Evolutionary conservation across 2,113 vertebrate species (phyloP).

Genomic region (Esox niger): DNA sequence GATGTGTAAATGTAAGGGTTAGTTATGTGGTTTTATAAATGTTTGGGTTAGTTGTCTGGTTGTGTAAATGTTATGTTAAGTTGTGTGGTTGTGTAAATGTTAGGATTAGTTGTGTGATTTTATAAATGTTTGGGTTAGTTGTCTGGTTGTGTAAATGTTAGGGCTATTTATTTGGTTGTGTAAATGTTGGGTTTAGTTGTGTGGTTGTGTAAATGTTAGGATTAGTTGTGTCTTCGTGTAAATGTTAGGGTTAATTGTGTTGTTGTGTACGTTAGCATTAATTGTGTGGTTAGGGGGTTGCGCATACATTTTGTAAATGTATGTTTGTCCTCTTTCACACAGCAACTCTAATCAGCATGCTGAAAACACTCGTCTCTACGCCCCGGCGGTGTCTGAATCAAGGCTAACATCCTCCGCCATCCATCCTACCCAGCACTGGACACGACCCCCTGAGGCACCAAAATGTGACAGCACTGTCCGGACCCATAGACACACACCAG

Average conservation of each 20-base stretch:
- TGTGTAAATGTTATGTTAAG: conserved; percentile 12
- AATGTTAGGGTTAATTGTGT: no score
- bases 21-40: neutral
- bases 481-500: no score
- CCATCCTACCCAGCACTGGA: conserved; percentile 5
- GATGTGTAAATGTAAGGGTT: no score
- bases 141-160: neutral
- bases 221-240: no score
- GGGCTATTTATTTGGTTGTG: no score
- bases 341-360: conserved; percentile 28
- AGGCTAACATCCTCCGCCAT: conserved; percentile 6
- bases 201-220: neutral
- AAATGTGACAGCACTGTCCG: no score
- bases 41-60: neutral
- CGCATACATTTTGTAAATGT: no score
- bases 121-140: no score
- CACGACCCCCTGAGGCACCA: neutral
- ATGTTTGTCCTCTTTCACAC: neutral
- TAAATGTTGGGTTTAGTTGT: neutral
- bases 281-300: no score
- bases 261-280: no score
- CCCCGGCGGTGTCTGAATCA: conserved; percentile 20
- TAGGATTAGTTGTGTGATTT: neutral
- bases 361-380: conserved; percentile 11
- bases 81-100: neutral